These are phyloP conservation scores for Naja naja DNA, from an alignment of 2,113 vertebrate species.

Conservation along the genomic window DNA sequence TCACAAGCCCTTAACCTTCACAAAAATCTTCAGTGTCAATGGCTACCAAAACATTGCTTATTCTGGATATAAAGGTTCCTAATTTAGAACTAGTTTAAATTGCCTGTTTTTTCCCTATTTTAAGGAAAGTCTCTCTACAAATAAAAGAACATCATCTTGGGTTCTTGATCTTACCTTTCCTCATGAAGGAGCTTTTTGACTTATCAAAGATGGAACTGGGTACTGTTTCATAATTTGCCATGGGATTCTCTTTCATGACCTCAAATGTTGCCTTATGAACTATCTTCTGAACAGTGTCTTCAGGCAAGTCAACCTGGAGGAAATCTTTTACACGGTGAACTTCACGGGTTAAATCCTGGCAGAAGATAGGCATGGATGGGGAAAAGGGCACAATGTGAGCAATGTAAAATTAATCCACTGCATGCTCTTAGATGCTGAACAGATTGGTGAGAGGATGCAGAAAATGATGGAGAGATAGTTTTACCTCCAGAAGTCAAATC, in stretches of 20 bases:
- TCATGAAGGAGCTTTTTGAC: constrained; percentile 1
- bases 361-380: neutral
- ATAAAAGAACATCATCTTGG: neutral
- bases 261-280: constrained; percentile 6
- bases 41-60: neutral
- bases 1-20: neutral
- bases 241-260: constrained; percentile 15
- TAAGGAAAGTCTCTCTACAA: too few relatives aligned
- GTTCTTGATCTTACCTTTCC: constrained; percentile 8
- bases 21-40: neutral
- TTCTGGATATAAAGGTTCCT: neutral
- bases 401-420: neutral
- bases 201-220: neutral
- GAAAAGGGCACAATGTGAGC: neutral
- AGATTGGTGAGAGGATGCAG: neutral
- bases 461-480: neutral
- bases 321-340: constrained; percentile 5
- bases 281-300: constrained; percentile 6
- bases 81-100: neutral
- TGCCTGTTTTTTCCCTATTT: neutral
- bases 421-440: neutral
- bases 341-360: constrained; percentile 5
- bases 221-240: neutral
- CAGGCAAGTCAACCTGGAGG: constrained; percentile 7
- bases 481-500: neutral